Base-by-base conservation (phyloP, 1,140 invertebrate genomes). In the Cyclina sinensis region DNA sequence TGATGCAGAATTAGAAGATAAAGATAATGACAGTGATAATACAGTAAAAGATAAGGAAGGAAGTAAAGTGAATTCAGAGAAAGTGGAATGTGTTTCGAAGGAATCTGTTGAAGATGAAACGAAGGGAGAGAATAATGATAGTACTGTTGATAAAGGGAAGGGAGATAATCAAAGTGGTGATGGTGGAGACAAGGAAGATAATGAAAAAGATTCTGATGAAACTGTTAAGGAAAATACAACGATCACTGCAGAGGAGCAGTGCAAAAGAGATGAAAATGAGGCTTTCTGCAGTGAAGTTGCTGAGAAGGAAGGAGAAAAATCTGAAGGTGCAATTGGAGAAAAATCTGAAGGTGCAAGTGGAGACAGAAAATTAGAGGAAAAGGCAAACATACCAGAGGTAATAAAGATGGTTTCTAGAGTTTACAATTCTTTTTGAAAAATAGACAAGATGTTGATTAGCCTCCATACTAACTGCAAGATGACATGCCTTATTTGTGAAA, bases 191-290 rank as follows among this genome's bases (percentile, higher is more conserved):
- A 79, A 82, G 18, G 37, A 82, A 65, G 73, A 65, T 30, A 74
- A 89, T n/a, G 74, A 80, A 78, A 70, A 89, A 32, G 83, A 51
- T 7, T 18, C 32, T 80, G 65, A 70, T 21, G 68, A 82, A 18
- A 57, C 37, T 46, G 3, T 0, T 80, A n/a, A n/a, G n/a, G n/a
- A n/a, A n/a, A n/a, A n/a, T n/a, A n/a, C n/a, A n/a, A n/a, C n/a
- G n/a, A n/a, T n/a, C n/a, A n/a, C n/a, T n/a, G n/a, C n/a, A n/a
- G n/a, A n/a, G n/a, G n/a, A n/a, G n/a, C n/a, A n/a, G n/a, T n/a
- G n/a, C n/a, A n/a, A n/a, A n/a, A n/a, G n/a, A n/a, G n/a, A n/a
- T n/a, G n/a, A n/a, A n/a, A n/a, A n/a, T n/a, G n/a, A n/a, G n/a
- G n/a, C n/a, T n/a, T n/a, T n/a, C n/a, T n/a, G n/a, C 48, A 43